Conservation (phyloP, 2,888 invertebrate species). For the Apocheima hispidaria region DNA sequence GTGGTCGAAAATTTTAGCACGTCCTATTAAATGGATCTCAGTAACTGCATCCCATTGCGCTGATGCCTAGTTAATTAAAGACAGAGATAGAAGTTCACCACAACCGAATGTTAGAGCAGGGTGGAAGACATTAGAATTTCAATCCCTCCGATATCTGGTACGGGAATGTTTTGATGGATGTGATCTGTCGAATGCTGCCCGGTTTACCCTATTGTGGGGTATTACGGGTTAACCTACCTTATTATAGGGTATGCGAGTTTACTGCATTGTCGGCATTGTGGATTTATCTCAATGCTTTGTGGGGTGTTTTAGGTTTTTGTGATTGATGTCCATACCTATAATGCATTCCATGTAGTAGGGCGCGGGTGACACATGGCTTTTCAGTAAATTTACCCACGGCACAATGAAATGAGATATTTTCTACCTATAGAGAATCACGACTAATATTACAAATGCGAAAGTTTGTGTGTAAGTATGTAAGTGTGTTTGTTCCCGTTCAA, state of each 20-base stretch:
- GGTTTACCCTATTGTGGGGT: slow-evolving; percentile 18
- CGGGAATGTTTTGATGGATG: slow-evolving; percentile 41
- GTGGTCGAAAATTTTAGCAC: background rate
- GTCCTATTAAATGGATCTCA: background rate
- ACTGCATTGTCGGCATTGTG: background rate
- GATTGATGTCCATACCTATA: too few relatives aligned
- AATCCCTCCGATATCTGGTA: slow-evolving; percentile 32
- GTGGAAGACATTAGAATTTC: slow-evolving; percentile 28
- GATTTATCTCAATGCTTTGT: background rate
- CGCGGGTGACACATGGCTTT: too few relatives aligned
- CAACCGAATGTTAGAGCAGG: slow-evolving; percentile 19
- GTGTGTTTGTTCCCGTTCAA: too few relatives aligned
- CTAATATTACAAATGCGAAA: too few relatives aligned
- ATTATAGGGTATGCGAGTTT: too few relatives aligned
- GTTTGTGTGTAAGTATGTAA: too few relatives aligned
- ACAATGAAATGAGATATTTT: too few relatives aligned
- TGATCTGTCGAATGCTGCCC: slow-evolving; percentile 29
- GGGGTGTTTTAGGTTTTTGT: background rate
- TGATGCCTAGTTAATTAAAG: slow-evolving; percentile 34
- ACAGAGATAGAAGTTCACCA: slow-evolving; percentile 18
- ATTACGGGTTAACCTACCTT: background rate
- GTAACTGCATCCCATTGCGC: slow-evolving; percentile 18
- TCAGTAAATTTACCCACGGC: too few relatives aligned
- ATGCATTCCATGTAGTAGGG: too few relatives aligned
- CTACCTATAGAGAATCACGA: too few relatives aligned